Evolutionary conservation across 2,113 vertebrate genomes (phyloP).

Genomic region (Brevimyrus niger): DNA sequence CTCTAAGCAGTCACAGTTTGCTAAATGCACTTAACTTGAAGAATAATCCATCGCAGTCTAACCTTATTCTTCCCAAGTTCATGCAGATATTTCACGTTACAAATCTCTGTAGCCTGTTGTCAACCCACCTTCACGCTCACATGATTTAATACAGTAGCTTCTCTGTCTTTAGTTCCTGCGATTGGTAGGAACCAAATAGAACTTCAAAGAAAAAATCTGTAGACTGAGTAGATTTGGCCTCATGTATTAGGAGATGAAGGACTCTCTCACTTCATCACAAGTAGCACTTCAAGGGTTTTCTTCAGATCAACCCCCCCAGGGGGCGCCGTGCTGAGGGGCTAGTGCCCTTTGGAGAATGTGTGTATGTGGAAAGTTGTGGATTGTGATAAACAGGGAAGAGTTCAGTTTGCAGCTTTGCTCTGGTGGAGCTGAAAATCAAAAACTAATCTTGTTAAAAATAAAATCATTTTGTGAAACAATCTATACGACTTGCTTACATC

Average conservation of each 20-base stretch:
- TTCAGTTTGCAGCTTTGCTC: not conserved
- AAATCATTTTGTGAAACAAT: not conserved
- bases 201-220: not conserved
- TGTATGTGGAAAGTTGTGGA: not conserved
- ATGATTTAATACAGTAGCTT: not conserved
- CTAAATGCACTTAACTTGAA: constrained; percentile 2
- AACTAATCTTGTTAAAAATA: not conserved
- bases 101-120: not conserved
- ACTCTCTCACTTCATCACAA: not conserved
- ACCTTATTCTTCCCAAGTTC: not conserved
- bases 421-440: not conserved
- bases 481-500: not conserved
- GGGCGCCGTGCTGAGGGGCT: not conserved
- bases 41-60: not conserved
- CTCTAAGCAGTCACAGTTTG: not conserved
- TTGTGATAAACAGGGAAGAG: not conserved
- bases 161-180: not conserved
- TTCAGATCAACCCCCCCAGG: not conserved
- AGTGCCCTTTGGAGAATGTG: not conserved
- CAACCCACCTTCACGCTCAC: not conserved
- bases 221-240: constrained; percentile 17
- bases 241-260: not conserved
- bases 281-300: not conserved
- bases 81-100: not conserved
- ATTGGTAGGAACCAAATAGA: not conserved